A percentile compares a stretch with the other conserved stretches of the same genome.
Conservation (phyloP, 2,113 vertebrate genomes). For the Corvus cornix region DNA sequence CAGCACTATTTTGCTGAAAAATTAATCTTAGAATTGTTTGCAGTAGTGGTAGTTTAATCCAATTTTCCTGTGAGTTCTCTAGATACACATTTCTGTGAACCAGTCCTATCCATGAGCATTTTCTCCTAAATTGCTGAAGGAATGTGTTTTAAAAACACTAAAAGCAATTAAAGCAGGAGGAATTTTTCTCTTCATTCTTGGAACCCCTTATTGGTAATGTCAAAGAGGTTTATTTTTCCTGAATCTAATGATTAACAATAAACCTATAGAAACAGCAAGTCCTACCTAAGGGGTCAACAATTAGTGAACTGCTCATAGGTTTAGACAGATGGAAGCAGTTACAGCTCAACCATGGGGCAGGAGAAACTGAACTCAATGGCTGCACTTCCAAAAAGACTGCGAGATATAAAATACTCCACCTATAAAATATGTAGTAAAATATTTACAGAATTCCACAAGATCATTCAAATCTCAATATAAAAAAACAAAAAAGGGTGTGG, state of each 20-base stretch:
- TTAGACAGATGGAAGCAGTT: conserved; percentile 71
- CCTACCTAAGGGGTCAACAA: conserved; percentile 67
- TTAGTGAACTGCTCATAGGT: conserved; percentile 64
- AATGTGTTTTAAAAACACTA: background rate
- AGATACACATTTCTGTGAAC: background rate
- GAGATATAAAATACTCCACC: conserved; percentile 52
- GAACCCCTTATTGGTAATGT: conserved; percentile 7
- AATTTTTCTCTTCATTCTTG: conserved; percentile 10
- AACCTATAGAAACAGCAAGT: conserved; percentile 48
- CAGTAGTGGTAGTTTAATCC: background rate
- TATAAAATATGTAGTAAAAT: conserved; percentile 66
- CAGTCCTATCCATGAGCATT: background rate
- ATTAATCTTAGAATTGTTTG: background rate
- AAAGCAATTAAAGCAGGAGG: background rate
- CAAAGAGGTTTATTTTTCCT: conserved; percentile 45
- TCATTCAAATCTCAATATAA: conserved; percentile 33
- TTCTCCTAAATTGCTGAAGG: background rate
- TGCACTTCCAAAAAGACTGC: conserved; percentile 29
- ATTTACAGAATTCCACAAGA: conserved; percentile 62
- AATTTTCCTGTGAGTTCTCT: background rate
- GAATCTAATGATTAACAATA: conserved; percentile 61
- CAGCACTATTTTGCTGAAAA: background rate
- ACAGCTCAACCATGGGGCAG: conserved; percentile 53
- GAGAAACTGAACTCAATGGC: conserved; percentile 46
- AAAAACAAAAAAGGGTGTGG: too few relatives aligned